These are phyloP conservation scores for Caenorhabditis brenneri DNA, from an alignment of 1,140 invertebrate genomes.

Conservation along the genomic window DNA sequence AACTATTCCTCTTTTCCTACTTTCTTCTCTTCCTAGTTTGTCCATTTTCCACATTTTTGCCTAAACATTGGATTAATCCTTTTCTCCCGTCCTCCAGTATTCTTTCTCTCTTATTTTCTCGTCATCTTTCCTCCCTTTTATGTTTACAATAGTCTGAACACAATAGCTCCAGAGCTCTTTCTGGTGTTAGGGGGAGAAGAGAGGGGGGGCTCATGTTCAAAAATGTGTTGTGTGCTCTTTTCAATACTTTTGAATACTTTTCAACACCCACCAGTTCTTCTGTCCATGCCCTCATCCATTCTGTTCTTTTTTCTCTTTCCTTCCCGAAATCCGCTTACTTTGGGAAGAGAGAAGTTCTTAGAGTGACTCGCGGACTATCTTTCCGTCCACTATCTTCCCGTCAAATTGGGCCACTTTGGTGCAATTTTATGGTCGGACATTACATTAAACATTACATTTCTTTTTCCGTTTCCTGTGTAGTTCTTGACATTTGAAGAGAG, in stretches of 20 bases:
- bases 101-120: neutral
- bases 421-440: conserved; percentile 19
- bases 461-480: neutral
- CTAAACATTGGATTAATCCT: conserved; percentile 27
- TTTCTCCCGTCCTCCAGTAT: neutral
- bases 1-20: neutral
- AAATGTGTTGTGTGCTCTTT: conserved; percentile 33
- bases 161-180: conserved; percentile 2
- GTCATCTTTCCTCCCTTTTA: conserved; percentile 29
- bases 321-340: neutral
- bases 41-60: neutral
- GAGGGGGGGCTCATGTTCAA: conserved; percentile 1
- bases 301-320: neutral
- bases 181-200: neutral
- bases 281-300: neutral
- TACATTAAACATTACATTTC: too few species aligned
- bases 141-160: conserved; percentile 27
- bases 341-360: neutral
- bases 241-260: conserved; percentile 9
- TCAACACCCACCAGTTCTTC: neutral
- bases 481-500: conserved; percentile 12
- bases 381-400: too few species aligned
- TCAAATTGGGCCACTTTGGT: neutral
- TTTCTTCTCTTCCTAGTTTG: neutral
- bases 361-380: neutral